phyloP scores from a whole-genome alignment of 2,888 invertebrate species.

The Andrena fulva region DNA sequence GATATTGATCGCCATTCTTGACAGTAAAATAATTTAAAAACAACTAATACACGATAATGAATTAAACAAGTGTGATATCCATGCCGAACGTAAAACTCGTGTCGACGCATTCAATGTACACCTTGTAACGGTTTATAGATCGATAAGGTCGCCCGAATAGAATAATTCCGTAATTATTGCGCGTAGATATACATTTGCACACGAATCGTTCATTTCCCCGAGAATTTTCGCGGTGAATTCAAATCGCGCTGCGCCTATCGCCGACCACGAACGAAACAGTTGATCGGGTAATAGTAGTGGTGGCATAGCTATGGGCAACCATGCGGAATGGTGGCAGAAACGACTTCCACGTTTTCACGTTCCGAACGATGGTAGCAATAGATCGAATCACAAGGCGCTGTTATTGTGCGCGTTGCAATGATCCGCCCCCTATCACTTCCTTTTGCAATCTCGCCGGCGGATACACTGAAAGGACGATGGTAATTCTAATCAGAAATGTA shows the following conservation, averaged over 20 bases:
- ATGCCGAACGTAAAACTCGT: not conserved
- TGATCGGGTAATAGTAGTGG: conserved; percentile 66
- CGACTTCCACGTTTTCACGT: conserved; percentile 74
- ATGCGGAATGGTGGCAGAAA: conserved; percentile 77
- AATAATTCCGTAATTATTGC: not conserved
- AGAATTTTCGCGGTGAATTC: conserved; percentile 21
- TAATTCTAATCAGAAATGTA: conserved; percentile 51
- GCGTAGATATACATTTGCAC: not conserved
- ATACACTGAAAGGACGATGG: conserved; percentile 10
- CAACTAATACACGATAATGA: not conserved
- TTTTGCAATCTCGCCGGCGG: conserved; percentile 28
- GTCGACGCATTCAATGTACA: not conserved
- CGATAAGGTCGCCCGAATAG: not conserved
- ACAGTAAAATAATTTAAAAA: no score
- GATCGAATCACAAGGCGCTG: conserved; percentile 54
- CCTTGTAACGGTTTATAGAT: not conserved
- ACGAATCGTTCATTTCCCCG: not conserved
- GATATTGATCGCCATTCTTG: no score
- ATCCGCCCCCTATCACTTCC: conserved; percentile 29
- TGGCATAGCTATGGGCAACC: conserved; percentile 80
- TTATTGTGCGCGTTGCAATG: conserved; percentile 50
- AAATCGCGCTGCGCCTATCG: conserved; percentile 20
- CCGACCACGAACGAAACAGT: conserved; percentile 25
- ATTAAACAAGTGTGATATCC: not conserved
- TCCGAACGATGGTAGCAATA: conserved; percentile 54